Evolutionary conservation across 2,888 invertebrate species (phyloP), one percentile per base, ranked within the genome.

Genomic region (Diplazon laetatorius): DNA sequence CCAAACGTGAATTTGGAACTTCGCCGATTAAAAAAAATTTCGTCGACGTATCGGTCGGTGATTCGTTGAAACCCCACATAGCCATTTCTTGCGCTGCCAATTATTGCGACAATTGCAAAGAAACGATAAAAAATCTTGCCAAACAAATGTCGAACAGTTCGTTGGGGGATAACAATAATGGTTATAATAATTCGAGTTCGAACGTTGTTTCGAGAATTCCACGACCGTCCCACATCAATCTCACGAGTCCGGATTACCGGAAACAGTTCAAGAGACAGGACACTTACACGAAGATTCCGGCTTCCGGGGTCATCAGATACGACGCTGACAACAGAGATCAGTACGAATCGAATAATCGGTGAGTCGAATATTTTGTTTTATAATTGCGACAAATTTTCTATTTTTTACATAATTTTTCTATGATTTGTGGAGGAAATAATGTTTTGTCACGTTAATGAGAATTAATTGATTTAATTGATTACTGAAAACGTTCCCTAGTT

Each of bases 51-150:
- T 92, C 92, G 16, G 93, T 93, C 42, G 93, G 93, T 0, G 92
- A 92, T 22, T 91, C 92, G 9, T 88, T 92, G 0, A 92, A 91
- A 82, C 92, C 82, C 0, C 92, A 92, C 63, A 92, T 93, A 50
- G 91, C 91, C 0, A 92, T 92, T 35, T 91, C 92, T 12, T 91
- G 92, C 81, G 91, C 92, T 46, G 92, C 92, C 25, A 93, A 93
- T 82, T 93, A 93, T 82, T 94, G 94, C 91, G 94, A 94, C 86
- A 93, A 93, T 78, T 94, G 94, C 85, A 93, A 93, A 84, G 93
- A 92, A 82, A 92, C 92, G 44, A 93, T 93, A 10, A 93, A 92
- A 76, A 91, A 91, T 76, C 89, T 93, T 80, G 93, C 93, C 12
- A 92, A 92, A 80, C 87, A 89, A 37, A 88, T 89, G 12, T 84